Base-by-base conservation (phyloP, 2,797 vertebrate species). In the Melanotaenia parkinsoni region DNA sequence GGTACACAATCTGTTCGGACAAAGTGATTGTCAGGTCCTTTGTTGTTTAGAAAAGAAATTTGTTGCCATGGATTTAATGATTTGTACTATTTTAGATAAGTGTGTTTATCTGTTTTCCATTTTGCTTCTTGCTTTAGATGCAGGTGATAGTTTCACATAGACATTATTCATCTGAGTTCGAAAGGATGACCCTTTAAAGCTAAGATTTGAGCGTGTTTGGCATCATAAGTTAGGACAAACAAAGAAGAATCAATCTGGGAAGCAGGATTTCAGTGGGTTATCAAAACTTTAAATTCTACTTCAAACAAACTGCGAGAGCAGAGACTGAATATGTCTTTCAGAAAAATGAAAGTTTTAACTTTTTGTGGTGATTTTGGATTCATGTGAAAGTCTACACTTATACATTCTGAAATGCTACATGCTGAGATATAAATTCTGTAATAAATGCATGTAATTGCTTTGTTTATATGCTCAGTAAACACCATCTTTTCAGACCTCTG, bases 401-500 rank as follows among this genome's bases (percentile, higher is more conserved):
- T 13, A 4, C 24, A 28, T 54, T 5, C 22, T 13, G 13, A 50
- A 45, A 35, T 63, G 37, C n/a, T 45, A 32, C 28, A 16, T 30
- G 37, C 22, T 1, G 0, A 61, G 28, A 58, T 13, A 59, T 32
- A 24, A 66, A 32, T 43, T 73, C 22, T 2, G 6, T 13, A 1
- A 16, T 30, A 32, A 69, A 50, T 12, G 3, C 7, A 9, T 8
- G 14, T 0, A 67, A 67, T 59, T 62, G 50, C 30, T 65, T 58
- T 37, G n/a, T 65, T 72, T 60, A 45, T 28, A 20, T n/a, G 54
- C 13, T 26, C 28, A 30, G 28, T 30, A 30, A 30, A 30, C 30
- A 30, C 30, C 30, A 30, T 30, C 30, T 6, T 22, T 5, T 62
- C 59, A 32, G 30, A 72, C 68, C 62, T 70, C 65, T 68, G 33